Conservation (phyloP, 2,113 vertebrate species). For the Xenopus tropicalis region UCB_Xtro_10.0 CM004443.2:140141501-140142000, state of each 20-base stretch:
- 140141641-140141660: too few relatives aligned
- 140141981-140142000: slow-evolving; percentile 56
- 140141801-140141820: slow-evolving; percentile 42
- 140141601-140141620: too few relatives aligned
- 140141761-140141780: slow-evolving; percentile 40
- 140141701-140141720: too few relatives aligned
- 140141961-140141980: slow-evolving; percentile 48
- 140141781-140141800: slow-evolving; percentile 54
- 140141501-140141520: too few relatives aligned
- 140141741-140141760: background rate
- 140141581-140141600: too few relatives aligned
- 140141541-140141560: too few relatives aligned
- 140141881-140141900: slow-evolving; percentile 78
- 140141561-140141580: too few relatives aligned
- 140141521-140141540: too few relatives aligned
- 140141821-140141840: slow-evolving; percentile 41
- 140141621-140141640: too few relatives aligned
- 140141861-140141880: slow-evolving; percentile 84
- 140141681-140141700: too few relatives aligned
- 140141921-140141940: slow-evolving; percentile 71
- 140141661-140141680: too few relatives aligned
- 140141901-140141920: slow-evolving; percentile 74
- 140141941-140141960: slow-evolving; percentile 64
- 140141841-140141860: slow-evolving; percentile 65
- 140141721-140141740: too few relatives aligned